Evolutionary conservation across 2,888 invertebrate species (phyloP).

Genomic region (Stenoptilia bipunctidactyla): DNA sequence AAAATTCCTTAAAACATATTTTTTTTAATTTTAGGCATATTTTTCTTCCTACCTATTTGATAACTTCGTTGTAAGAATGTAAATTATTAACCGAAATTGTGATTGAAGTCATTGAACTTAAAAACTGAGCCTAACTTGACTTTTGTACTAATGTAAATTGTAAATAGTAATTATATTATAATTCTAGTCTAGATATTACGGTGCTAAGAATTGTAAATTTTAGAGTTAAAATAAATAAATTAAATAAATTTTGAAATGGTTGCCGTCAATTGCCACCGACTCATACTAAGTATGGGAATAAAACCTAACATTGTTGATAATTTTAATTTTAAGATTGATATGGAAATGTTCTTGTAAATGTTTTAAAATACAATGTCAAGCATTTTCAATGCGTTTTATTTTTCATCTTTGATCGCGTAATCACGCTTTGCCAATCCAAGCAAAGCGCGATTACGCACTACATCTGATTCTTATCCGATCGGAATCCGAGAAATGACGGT

Average conservation of each 20-base stretch:
- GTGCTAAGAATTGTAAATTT: slow-evolving; percentile 65
- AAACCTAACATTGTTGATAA: slow-evolving; percentile 38
- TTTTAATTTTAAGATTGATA: slow-evolving; percentile 29
- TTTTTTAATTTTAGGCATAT: too few relatives aligned
- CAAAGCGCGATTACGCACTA: too few relatives aligned
- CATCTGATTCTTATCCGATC: too few relatives aligned
- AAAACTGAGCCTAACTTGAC: not conserved
- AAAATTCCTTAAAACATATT: too few relatives aligned
- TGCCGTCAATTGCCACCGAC: slow-evolving; percentile 45
- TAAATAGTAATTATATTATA: slow-evolving; percentile 27
- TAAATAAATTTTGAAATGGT: slow-evolving; percentile 21
- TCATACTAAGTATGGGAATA: slow-evolving; percentile 52
- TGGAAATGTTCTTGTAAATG: slow-evolving; percentile 55
- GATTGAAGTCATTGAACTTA: too few relatives aligned
- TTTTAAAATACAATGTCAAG: slow-evolving; percentile 67
- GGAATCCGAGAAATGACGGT: too few relatives aligned
- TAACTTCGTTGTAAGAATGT: too few relatives aligned
- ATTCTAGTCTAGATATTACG: slow-evolving; percentile 68
- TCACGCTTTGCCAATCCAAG: too few relatives aligned
- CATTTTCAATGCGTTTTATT: too few relatives aligned
- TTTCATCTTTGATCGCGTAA: too few relatives aligned
- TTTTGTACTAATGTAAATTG: slow-evolving; percentile 19
- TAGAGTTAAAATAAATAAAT: slow-evolving; percentile 18
- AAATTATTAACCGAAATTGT: too few relatives aligned
- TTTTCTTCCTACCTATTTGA: too few relatives aligned